phyloP scores from a whole-genome alignment of 2,797 vertebrate genomes.

The Agapornis canus region DNA sequence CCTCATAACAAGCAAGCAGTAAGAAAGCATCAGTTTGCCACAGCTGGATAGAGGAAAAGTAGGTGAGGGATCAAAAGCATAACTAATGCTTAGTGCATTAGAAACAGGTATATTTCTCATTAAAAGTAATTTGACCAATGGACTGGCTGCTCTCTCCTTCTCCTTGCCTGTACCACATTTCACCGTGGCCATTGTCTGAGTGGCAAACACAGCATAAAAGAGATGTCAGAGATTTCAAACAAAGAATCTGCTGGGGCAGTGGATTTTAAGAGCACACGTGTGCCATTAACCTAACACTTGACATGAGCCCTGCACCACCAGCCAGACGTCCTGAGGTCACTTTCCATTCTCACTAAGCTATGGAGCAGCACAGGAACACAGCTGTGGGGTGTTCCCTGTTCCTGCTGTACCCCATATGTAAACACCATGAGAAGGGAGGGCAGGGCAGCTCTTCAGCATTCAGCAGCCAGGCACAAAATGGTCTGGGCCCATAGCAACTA shows the following conservation, averaged over 20 bases:
- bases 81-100: background rate
- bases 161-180: background rate
- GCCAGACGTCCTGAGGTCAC: background rate
- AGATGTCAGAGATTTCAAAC: background rate
- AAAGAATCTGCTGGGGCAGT: background rate
- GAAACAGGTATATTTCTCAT: background rate
- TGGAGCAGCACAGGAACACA: rapidly evolving
- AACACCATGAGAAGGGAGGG: background rate
- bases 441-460: background rate
- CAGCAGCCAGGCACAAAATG: background rate
- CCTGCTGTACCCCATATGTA: rapidly evolving
- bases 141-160: background rate
- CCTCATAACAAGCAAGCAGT: background rate
- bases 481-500: background rate
- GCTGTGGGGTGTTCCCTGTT: background rate
- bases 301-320: background rate
- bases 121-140: background rate
- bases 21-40: background rate
- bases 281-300: background rate
- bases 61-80: background rate
- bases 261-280: background rate
- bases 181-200: background rate
- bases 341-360: background rate
- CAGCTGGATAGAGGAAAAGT: background rate
- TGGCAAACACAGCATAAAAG: background rate